Conservation (phyloP, 1,140 invertebrate genomes). For the Microplitis demolitor region DNA sequence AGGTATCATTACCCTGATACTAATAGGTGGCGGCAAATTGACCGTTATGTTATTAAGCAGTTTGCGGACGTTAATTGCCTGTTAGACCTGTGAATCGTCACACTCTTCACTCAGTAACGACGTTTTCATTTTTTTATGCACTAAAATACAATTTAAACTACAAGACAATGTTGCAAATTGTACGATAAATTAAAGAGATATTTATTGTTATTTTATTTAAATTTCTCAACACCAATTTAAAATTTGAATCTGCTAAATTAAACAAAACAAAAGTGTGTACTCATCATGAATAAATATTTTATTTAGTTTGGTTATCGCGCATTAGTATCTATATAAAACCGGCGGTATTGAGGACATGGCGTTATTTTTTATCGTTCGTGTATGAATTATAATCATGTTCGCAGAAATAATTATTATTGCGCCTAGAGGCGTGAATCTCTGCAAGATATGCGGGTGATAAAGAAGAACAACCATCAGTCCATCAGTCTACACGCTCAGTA, state of each 20-base stretch:
- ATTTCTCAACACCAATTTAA: too few species aligned
- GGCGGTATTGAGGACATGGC: neutral
- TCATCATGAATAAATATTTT: too few species aligned
- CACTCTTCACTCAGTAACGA: neutral
- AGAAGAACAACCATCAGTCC: slow-evolving; percentile 15
- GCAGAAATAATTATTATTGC: slow-evolving; percentile 14
- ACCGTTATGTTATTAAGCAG: slow-evolving; percentile 56
- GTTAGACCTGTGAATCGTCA: slow-evolving; percentile 42
- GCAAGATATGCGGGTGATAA: slow-evolving; percentile 22
- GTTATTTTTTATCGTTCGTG: neutral
- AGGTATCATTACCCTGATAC: slow-evolving; percentile 50
- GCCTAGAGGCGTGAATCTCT: slow-evolving; percentile 14
- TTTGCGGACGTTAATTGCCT: slow-evolving; percentile 45
- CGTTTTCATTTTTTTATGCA: neutral
- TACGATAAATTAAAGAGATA: too few species aligned
- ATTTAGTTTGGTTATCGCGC: too few species aligned
- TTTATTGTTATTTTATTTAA: too few species aligned
- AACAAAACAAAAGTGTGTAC: too few species aligned
- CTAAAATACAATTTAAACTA: neutral
- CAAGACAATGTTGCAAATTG: neutral
- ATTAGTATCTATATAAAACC: too few species aligned
- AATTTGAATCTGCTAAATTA: too few species aligned
- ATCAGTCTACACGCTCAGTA: slow-evolving; percentile 14
- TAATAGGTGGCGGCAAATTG: slow-evolving; percentile 53
- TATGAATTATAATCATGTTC: slow-evolving; percentile 4